Conservation (phyloP, 2,888 invertebrate genomes). For the Timandra comae region DNA sequence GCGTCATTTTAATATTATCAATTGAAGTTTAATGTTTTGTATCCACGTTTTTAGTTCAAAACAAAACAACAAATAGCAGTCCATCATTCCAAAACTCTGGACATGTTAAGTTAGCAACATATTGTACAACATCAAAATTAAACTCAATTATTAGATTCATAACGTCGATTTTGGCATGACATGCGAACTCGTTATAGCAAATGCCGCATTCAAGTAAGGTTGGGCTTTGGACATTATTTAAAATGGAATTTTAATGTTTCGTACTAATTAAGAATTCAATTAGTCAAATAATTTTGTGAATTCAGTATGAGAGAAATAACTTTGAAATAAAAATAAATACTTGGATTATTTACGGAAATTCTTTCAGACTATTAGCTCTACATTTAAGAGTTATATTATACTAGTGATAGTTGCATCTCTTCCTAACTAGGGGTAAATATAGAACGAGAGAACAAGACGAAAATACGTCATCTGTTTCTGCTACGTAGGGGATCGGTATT, state of each 20-base stretch:
- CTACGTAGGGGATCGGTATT: too few relatives aligned
- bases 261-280: too few relatives aligned
- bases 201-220: constrained; percentile 21
- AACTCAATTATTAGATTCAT: constrained; percentile 34
- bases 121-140: constrained; percentile 37
- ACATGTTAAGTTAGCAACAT: constrained; percentile 50
- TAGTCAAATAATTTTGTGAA: constrained; percentile 9
- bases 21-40: constrained; percentile 35
- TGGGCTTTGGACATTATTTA: constrained; percentile 7
- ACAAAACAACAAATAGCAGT: constrained; percentile 34
- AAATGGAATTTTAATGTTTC: too few relatives aligned
- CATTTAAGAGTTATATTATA: too few relatives aligned
- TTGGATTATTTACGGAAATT: too few relatives aligned
- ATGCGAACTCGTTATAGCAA: constrained; percentile 34
- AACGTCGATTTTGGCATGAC: constrained; percentile 52
- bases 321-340: too few relatives aligned
- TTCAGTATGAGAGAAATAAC: background rate
- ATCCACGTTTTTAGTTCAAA: constrained; percentile 31
- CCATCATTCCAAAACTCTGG: constrained; percentile 49
- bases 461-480: too few relatives aligned
- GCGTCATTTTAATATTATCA: too few relatives aligned
- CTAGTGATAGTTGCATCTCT: too few relatives aligned
- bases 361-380: too few relatives aligned
- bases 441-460: too few relatives aligned
- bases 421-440: too few relatives aligned